Conservation (phyloP, 2,888 invertebrate species). For the Beris morrisii region DNA sequence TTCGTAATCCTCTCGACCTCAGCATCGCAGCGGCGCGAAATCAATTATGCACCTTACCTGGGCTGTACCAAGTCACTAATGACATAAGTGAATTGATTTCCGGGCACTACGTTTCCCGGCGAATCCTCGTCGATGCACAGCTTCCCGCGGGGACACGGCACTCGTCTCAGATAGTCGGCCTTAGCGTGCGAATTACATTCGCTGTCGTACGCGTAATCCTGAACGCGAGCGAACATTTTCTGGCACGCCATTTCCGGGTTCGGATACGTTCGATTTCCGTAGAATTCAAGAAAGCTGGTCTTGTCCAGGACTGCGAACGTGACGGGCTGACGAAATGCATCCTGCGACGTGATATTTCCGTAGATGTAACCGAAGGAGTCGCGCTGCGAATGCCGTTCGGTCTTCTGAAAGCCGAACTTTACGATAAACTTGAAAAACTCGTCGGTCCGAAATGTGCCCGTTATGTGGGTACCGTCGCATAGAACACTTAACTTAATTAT, state of each 20-base stretch:
- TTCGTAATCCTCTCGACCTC: too few relatives aligned
- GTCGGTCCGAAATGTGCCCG: slow-evolving; percentile 65
- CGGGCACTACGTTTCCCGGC: slow-evolving; percentile 80
- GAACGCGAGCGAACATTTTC: slow-evolving; percentile 83
- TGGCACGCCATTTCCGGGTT: slow-evolving; percentile 77
- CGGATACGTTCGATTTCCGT: slow-evolving; percentile 70
- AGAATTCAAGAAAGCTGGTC: slow-evolving; percentile 85
- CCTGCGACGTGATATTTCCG: slow-evolving; percentile 84
- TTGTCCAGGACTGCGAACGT: slow-evolving; percentile 91
- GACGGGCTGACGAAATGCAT: slow-evolving; percentile 66
- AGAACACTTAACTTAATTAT: slow-evolving; percentile 37
- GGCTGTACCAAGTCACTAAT: slow-evolving; percentile 88
- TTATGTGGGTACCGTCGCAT: slow-evolving; percentile 59
- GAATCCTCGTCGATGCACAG: slow-evolving; percentile 87
- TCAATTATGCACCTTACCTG: slow-evolving; percentile 61
- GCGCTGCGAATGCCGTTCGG: slow-evolving; percentile 79
- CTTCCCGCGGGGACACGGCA: slow-evolving; percentile 77
- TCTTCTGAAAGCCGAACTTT: slow-evolving; percentile 97
- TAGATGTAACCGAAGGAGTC: slow-evolving; percentile 94
- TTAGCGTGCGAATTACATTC: slow-evolving; percentile 69
- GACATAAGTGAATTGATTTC: slow-evolving; percentile 91
- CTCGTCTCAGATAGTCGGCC: slow-evolving; percentile 77
- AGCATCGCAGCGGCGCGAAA: not conserved
- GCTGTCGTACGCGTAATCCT: slow-evolving; percentile 80
- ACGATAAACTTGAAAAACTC: slow-evolving; percentile 90